Percentiles rank a stretch among this genome's conserved stretches.
phyloP scores from a whole-genome alignment of 2,797 vertebrate genomes.

The Diplodus sargus region DNA sequence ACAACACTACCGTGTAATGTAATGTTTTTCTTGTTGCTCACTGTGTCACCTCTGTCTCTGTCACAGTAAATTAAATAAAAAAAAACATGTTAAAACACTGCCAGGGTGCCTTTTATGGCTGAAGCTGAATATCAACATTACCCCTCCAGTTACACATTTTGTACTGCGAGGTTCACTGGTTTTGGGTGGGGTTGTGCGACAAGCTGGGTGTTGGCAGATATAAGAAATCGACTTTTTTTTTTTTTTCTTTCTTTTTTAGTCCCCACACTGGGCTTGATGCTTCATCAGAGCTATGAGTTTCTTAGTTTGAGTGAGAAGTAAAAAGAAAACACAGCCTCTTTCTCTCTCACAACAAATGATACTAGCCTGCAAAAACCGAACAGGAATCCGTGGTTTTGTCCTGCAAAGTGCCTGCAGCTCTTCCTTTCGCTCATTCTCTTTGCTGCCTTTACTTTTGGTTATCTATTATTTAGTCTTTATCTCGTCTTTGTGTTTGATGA shows the following conservation, averaged over 20 bases:
- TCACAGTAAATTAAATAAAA: background rate
- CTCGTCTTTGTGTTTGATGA: constrained; percentile 77
- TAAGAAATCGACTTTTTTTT: background rate
- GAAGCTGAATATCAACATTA: background rate
- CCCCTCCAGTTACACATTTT: background rate
- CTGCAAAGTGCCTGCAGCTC: constrained; percentile 23
- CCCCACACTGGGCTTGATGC: background rate
- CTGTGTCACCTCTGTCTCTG: no score
- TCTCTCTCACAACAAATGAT: constrained; percentile 69
- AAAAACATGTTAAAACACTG: background rate
- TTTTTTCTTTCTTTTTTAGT: background rate
- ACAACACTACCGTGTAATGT: background rate
- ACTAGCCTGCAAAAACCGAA: constrained; percentile 53
- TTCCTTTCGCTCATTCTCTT: constrained; percentile 28
- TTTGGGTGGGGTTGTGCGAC: background rate
- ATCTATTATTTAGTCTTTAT: constrained; percentile 52
- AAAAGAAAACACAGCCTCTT: constrained; percentile 6
- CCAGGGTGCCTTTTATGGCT: background rate
- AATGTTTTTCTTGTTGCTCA: background rate
- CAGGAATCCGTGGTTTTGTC: constrained; percentile 72
- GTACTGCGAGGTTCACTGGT: background rate
- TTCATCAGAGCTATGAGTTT: background rate
- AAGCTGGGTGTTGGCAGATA: background rate
- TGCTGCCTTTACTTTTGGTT: constrained; percentile 32
- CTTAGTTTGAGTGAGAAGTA: background rate